These are phyloP conservation scores for Leptinotarsa tumamoca DNA, from an alignment of 2,888 invertebrate species.

Conservation along the genomic window DNA sequence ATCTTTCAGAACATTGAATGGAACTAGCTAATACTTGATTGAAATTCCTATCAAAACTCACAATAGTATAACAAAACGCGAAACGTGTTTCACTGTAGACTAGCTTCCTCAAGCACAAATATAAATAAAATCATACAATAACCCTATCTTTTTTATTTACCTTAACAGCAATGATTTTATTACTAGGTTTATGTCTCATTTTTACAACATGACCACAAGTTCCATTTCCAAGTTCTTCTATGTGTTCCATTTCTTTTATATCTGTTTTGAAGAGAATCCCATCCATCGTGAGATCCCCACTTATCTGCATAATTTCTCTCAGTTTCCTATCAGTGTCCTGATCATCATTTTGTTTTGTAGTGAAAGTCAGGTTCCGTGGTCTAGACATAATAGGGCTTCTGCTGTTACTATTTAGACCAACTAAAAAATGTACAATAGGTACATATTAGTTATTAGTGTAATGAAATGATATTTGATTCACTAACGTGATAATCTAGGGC, in stretches of 20 bases:
- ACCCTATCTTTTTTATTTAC: constrained; percentile 64
- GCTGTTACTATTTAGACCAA: constrained; percentile 50
- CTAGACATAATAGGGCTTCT: constrained; percentile 69
- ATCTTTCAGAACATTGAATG: no score
- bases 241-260: constrained; percentile 84
- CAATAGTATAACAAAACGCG: no score
- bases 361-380: constrained; percentile 72
- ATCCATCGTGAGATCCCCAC: constrained; percentile 88
- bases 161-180: constrained; percentile 93
- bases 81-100: no score
- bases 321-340: constrained; percentile 86
- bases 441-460: background rate
- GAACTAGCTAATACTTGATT: no score
- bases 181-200: constrained; percentile 91
- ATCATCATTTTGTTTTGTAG: constrained; percentile 68
- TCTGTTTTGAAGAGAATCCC: constrained; percentile 83
- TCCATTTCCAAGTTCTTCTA: constrained; percentile 92
- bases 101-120: no score
- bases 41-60: no score
- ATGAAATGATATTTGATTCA: constrained; percentile 14
- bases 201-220: constrained; percentile 98
- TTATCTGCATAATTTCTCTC: constrained; percentile 93
- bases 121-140: no score
- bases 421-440: constrained; percentile 39
- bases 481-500: constrained; percentile 53